phyloP scores from a whole-genome alignment of 2,888 invertebrate species.

The Dynastes tityus region DNA sequence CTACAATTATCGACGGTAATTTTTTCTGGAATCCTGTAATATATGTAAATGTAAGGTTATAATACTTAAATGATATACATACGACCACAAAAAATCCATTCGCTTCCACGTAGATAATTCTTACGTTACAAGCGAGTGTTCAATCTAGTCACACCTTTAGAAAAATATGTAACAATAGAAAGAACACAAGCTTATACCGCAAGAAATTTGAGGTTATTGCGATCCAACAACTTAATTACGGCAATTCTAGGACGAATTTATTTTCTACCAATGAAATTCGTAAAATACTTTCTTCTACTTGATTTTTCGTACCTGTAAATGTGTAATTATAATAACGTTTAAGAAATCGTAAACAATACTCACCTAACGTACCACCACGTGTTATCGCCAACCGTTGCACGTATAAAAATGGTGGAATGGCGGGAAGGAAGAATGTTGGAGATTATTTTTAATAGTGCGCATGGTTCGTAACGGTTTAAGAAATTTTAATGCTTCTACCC shows the following conservation, averaged over 20 bases:
- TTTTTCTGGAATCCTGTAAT: not conserved
- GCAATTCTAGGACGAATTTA: not conserved
- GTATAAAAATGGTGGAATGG: conserved; percentile 49
- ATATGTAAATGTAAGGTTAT: not conserved
- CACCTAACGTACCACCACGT: conserved; percentile 46
- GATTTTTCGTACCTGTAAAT: not conserved
- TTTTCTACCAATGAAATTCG: not conserved
- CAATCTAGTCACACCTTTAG: conserved; percentile 68
- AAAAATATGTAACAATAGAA: conserved; percentile 66
- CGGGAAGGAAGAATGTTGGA: conserved; percentile 49
- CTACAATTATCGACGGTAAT: conserved; percentile 2
- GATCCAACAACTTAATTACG: not conserved
- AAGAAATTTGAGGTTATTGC: conserved; percentile 55
- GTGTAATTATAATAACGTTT: not conserved
- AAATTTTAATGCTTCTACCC: conserved; percentile 25
- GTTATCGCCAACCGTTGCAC: conserved; percentile 34
- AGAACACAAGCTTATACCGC: conserved; percentile 67
- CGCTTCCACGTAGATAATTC: conserved; percentile 38
- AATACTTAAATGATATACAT: not conserved
- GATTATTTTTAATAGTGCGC: conserved; percentile 40
- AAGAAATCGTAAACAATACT: conserved; percentile 21
- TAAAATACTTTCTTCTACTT: not conserved
- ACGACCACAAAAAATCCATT: not conserved
- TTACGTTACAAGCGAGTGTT: conserved; percentile 69
- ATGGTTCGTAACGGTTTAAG: conserved; percentile 40